Percentiles rank a stretch among this genome's conserved stretches.
These are phyloP conservation scores for Orchestes rusci DNA, from an alignment of 2,888 invertebrate species.

Conservation along the genomic window DNA sequence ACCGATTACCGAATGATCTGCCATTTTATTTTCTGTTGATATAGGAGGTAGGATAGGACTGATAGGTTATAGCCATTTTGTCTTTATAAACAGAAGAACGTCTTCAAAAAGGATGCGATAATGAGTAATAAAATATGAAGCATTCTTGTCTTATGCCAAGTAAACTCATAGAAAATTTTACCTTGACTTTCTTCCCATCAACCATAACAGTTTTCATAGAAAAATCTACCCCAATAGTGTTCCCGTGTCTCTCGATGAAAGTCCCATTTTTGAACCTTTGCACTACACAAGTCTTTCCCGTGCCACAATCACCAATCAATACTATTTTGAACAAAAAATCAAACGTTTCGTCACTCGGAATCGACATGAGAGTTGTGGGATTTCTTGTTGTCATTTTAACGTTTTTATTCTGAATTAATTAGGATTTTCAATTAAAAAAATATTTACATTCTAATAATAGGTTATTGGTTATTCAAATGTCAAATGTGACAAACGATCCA, in stretches of 20 bases:
- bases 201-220: slow-evolving; percentile 95
- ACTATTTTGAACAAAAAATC: slow-evolving; percentile 95
- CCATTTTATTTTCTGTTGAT: no score
- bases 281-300: slow-evolving; percentile 92
- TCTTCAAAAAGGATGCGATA: no score
- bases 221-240: slow-evolving; percentile 96
- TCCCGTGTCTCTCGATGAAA: slow-evolving; percentile 90
- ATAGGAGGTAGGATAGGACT: no score
- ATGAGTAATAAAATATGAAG: no score
- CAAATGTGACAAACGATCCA: no score
- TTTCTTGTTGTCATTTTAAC: slow-evolving; percentile 62
- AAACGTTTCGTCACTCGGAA: slow-evolving; percentile 70
- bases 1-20: no score
- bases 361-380: slow-evolving; percentile 68
- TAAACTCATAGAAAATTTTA: slow-evolving; percentile 39
- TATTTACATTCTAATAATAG: slow-evolving; percentile 22
- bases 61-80: no score
- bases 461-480: no score
- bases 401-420: slow-evolving; percentile 24
- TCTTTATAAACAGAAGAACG: no score
- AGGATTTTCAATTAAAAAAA: slow-evolving; percentile 2
- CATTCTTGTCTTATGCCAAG: neutral
- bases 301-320: slow-evolving; percentile 84
- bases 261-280: slow-evolving; percentile 94
- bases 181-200: slow-evolving; percentile 93